A percentile compares a stretch with the other conserved stretches of the same genome.
Conservation (phyloP, 1,140 invertebrate genomes). For the Eubasilissa regina region DNA sequence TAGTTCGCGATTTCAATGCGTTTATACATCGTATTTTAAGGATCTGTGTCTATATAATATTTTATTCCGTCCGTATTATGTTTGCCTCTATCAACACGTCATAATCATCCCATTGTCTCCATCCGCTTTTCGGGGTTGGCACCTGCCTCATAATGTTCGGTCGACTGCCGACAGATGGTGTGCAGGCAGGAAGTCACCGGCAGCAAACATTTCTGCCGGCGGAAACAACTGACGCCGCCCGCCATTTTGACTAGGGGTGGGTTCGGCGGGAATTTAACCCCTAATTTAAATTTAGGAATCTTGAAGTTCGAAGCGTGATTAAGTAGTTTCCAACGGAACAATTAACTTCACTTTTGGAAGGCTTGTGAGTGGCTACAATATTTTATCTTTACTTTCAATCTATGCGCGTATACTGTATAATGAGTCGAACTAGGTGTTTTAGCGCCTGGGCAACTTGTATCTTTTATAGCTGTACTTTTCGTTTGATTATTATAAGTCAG, state of each 20-base stretch:
- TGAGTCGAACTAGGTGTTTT: too few species aligned
- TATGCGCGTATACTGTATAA: too few species aligned
- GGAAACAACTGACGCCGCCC: constrained; percentile 55
- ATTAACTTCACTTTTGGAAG: background rate
- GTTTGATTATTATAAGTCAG: too few species aligned
- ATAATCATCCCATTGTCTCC: constrained; percentile 21
- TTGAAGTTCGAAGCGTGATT: constrained; percentile 11
- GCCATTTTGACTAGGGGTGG: constrained; percentile 14
- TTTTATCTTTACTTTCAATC: too few species aligned
- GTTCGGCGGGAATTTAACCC: constrained; percentile 17
- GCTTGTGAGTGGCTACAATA: too few species aligned
- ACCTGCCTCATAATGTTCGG: constrained; percentile 35
- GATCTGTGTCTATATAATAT: too few species aligned
- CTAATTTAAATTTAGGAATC: constrained; percentile 25
- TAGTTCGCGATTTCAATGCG: too few species aligned
- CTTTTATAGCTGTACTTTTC: too few species aligned
- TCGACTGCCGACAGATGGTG: constrained; percentile 32
- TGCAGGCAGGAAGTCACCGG: constrained; percentile 41
- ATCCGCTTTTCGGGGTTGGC: constrained; percentile 10
- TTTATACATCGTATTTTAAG: too few species aligned
- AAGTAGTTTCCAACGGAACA: background rate
- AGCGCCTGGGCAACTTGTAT: too few species aligned
- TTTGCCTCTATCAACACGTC: too few species aligned
- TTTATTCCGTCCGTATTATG: too few species aligned
- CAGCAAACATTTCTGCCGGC: constrained; percentile 33